Percentiles rank a stretch among this genome's conserved stretches.
These are phyloP conservation scores for Linnaemya tessellans DNA, from an alignment of 2,888 invertebrate genomes.

Conservation along the genomic window DNA sequence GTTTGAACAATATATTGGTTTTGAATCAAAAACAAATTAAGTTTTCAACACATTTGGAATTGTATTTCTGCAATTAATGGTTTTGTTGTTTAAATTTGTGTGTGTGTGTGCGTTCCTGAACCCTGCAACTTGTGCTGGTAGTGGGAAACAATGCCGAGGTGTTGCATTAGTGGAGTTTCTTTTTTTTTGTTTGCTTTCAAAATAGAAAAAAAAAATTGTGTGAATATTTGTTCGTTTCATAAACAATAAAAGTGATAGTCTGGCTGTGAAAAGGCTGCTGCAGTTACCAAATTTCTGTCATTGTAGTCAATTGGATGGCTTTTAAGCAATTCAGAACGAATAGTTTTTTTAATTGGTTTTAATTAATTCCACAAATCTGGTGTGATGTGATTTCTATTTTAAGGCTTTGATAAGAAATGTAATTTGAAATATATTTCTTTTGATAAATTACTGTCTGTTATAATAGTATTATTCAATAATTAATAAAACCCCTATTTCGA, in stretches of 20 bases:
- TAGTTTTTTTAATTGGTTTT: neutral
- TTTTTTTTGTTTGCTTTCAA: constrained; percentile 27
- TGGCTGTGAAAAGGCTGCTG: neutral
- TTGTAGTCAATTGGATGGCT: neutral
- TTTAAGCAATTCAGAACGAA: neutral
- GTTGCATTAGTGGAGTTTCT: constrained; percentile 28
- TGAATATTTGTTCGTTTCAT: constrained; percentile 29
- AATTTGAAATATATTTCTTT: no score
- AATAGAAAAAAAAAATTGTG: constrained; percentile 35
- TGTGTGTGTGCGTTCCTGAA: constrained; percentile 2
- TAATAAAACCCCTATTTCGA: no score
- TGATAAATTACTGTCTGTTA: no score
- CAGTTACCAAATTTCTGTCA: neutral
- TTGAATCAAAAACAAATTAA: constrained; percentile 43
- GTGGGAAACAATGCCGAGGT: constrained; percentile 34
- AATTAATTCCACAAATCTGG: neutral
- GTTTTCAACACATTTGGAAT: constrained; percentile 44
- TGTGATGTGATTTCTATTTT: neutral
- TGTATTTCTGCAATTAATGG: constrained; percentile 35
- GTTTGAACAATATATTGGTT: constrained; percentile 19
- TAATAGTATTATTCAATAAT: no score
- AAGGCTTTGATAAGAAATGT: neutral
- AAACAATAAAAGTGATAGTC: constrained; percentile 44
- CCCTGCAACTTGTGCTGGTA: constrained; percentile 49
- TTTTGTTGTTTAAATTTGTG: neutral